These are phyloP conservation scores for Patella caerulea DNA, from an alignment of 2,888 invertebrate genomes.

Conservation along the genomic window DNA sequence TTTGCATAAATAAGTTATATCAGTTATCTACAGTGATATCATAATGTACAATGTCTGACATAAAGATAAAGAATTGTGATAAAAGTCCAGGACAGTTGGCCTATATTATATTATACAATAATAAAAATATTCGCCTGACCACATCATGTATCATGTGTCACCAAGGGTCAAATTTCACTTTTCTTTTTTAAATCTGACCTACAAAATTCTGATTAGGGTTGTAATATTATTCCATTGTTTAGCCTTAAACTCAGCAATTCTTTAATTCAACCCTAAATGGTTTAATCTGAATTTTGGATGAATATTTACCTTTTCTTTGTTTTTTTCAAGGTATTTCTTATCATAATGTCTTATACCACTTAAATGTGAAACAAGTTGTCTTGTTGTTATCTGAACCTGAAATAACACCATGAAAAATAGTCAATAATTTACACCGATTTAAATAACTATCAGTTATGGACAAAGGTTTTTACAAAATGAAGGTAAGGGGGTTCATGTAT, in stretches of 20 bases:
- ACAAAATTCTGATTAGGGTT: constrained; percentile 15
- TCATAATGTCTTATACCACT: constrained; percentile 76
- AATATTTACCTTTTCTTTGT: constrained; percentile 24
- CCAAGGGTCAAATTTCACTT: too few relatives aligned
- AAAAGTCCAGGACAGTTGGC: too few relatives aligned
- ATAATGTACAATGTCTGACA: too few relatives aligned
- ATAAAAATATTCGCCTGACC: too few relatives aligned
- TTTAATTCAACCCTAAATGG: background rate
- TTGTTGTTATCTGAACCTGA: constrained; percentile 73
- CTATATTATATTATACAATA: too few relatives aligned
- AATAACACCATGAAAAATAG: constrained; percentile 14
- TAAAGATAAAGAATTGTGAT: too few relatives aligned
- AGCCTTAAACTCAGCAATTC: background rate
- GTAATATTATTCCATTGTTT: constrained; percentile 3
- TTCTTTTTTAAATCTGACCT: background rate
- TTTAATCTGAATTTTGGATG: background rate
- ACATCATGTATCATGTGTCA: too few relatives aligned
- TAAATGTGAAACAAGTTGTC: constrained; percentile 74
- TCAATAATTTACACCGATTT: background rate
- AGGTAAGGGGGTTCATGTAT: background rate
- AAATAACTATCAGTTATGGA: background rate
- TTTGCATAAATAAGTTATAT: too few relatives aligned
- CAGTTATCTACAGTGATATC: too few relatives aligned
- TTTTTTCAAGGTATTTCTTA: constrained; percentile 49
- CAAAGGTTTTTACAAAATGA: background rate